Evolutionary conservation across 2,797 vertebrate species (phyloP).

Genomic region (Bucorvus abyssinicus): DNA sequence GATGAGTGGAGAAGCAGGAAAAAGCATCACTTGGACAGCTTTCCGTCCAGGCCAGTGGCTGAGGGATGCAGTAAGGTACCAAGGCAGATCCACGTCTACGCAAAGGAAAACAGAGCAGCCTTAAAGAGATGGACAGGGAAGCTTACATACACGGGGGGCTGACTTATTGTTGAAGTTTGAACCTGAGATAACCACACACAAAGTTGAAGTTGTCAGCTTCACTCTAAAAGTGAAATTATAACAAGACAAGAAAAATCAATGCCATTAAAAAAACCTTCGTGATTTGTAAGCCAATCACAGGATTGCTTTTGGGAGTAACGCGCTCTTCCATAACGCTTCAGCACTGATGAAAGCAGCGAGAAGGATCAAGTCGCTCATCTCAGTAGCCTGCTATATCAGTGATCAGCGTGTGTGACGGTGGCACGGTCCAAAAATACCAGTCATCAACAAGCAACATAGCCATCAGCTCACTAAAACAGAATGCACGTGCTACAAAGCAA

Average conservation of each 20-base stretch:
- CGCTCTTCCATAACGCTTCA: not conserved
- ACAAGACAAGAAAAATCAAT: not conserved
- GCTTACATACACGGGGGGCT: rapidly evolving
- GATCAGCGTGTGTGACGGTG: not conserved
- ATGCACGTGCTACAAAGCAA: not conserved
- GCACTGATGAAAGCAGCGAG: not conserved
- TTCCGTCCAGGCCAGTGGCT: too few species aligned
- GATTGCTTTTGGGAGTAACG: not conserved
- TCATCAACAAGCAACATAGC: not conserved
- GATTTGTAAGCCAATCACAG: not conserved
- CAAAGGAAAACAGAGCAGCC: not conserved
- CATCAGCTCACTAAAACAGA: not conserved
- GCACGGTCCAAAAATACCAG: not conserved
- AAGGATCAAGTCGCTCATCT: not conserved
- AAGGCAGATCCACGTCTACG: not conserved
- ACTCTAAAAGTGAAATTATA: not conserved
- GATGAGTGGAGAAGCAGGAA: not conserved
- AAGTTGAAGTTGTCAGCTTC: not conserved
- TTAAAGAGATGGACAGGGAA: not conserved
- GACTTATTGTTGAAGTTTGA: not conserved
- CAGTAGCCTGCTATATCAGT: not conserved
- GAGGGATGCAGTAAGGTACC: not conserved
- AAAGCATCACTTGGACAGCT: not conserved
- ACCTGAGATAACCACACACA: not conserved
- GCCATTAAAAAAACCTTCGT: not conserved